A percentile compares a stretch with the other conserved stretches of the same genome.
These are phyloP conservation scores for Drosophila bunnanda DNA, from an alignment of 2,888 invertebrate species.

Conservation along the genomic window DNA sequence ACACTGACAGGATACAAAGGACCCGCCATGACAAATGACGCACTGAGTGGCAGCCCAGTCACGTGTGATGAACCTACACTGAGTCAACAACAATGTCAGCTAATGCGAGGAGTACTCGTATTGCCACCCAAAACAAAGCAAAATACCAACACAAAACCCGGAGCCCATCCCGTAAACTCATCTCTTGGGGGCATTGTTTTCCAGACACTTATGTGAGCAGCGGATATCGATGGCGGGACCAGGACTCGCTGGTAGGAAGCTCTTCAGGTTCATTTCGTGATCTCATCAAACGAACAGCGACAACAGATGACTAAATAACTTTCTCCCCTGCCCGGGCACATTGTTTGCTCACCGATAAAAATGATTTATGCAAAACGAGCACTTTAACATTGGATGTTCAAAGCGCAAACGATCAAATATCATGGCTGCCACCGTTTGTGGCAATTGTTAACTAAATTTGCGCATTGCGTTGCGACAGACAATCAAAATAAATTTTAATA, in stretches of 20 bases:
- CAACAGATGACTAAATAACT: conserved; percentile 44
- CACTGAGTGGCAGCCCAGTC: conserved; percentile 38
- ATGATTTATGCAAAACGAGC: conserved; percentile 36
- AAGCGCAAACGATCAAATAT: conserved; percentile 11
- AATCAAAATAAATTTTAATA: conserved; percentile 35
- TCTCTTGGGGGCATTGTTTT: conserved; percentile 25
- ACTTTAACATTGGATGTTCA: background rate
- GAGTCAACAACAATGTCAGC: conserved; percentile 45
- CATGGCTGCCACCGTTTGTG: conserved; percentile 2
- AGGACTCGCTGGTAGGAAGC: conserved; percentile 33
- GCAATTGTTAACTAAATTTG: conserved; percentile 8
- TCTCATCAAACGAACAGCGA: conserved; percentile 35
- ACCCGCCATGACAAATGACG: conserved; percentile 68
- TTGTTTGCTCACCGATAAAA: conserved; percentile 26
- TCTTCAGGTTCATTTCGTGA: conserved; percentile 33
- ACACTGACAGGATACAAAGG: conserved; percentile 32
- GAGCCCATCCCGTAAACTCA: background rate
- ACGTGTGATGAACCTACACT: conserved; percentile 48
- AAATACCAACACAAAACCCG: background rate
- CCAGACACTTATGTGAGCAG: conserved; percentile 44
- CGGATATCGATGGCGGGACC: conserved; percentile 50
- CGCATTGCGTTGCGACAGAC: conserved; percentile 17
- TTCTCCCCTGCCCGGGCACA: conserved; percentile 1
- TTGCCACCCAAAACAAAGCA: background rate
- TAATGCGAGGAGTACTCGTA: conserved; percentile 6